Base-by-base conservation (phyloP, 2,797 vertebrate genomes). In the Sciurus vulgaris region DNA sequence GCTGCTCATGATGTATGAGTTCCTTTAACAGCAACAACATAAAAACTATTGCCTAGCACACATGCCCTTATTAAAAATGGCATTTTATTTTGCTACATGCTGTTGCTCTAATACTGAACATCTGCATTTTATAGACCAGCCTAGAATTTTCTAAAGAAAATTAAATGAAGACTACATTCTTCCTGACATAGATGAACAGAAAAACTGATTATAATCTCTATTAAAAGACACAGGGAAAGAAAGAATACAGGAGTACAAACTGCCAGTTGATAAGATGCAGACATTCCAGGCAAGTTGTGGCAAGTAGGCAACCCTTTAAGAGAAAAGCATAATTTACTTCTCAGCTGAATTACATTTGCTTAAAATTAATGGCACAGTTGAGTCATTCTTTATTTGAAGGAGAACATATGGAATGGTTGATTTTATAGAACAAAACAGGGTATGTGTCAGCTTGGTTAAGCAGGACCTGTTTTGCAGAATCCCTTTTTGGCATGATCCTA, bases 71-170 rank as follows among this genome's bases (percentile, higher is more conserved):
- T 91, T 51, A 81, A 81, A 93, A 38, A 81, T 28, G 24, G 26
- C 22, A 35, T 81, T 90, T 87, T 79, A 87, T 73, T 96, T 92
- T 96, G 35, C 59, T 72, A 72, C 56, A 38, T 49, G 51, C 12
- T 91, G 20, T 56, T 76, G 26, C 38, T 78, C 38, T 95, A 91
- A 56, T 63, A 74, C 6, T 22, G 69, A 63, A 61, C 28, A 89
- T 56, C 38, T 86, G 73, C 7, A 3, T 89, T 85, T 41, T 92
- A 63, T 47, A 88, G 63, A 33, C 17, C 38, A 82, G 28, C 38
- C 28, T 82, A 33, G 49, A 93, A 78, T 94, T 91, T 73, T 78
- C n/a, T 74, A 92, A 38, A 78, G 79, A 85, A 91, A 86, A 91
- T 89, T 67, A 93, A 91, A 65, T 87, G 26, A 87, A 96, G 4